Evolutionary conservation across 1,140 invertebrate species (phyloP).

Genomic region (Lasioglossum baleicum): DNA sequence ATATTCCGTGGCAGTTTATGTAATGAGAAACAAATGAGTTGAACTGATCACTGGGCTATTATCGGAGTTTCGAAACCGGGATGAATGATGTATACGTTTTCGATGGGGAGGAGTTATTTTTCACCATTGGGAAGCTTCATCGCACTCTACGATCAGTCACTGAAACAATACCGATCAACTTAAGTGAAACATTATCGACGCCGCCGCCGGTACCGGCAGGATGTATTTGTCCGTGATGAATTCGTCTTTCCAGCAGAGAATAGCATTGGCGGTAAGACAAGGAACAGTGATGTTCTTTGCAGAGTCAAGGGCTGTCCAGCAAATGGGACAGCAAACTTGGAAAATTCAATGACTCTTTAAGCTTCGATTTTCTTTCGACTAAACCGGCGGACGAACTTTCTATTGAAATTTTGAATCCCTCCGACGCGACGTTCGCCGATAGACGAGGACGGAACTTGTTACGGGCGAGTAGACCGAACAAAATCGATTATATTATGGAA

Average conservation of each 20-base stretch:
- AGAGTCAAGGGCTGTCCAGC: neutral
- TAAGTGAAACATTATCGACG: neutral
- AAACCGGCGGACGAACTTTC: neutral
- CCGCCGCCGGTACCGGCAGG: neutral
- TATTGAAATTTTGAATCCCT: slow-evolving; percentile 15
- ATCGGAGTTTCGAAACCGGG: neutral
- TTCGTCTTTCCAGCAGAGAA: neutral
- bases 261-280: neutral
- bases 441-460: neutral
- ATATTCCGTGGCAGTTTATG: too few relatives aligned
- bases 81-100: neutral
- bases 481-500: too few relatives aligned
- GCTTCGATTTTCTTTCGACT: neutral
- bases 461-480: too few relatives aligned
- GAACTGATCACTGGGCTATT: too few relatives aligned
- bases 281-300: slow-evolving; percentile 7
- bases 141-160: neutral
- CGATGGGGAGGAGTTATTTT: neutral
- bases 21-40: too few relatives aligned
- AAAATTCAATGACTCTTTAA: slow-evolving; percentile 5
- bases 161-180: neutral
- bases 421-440: too few relatives aligned
- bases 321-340: slow-evolving; percentile 23
- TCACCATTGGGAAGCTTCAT: neutral
- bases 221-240: slow-evolving; percentile 9